Evolutionary conservation across 2,113 vertebrate species (phyloP).

Genomic region (Dicentrarchus labrax): DNA sequence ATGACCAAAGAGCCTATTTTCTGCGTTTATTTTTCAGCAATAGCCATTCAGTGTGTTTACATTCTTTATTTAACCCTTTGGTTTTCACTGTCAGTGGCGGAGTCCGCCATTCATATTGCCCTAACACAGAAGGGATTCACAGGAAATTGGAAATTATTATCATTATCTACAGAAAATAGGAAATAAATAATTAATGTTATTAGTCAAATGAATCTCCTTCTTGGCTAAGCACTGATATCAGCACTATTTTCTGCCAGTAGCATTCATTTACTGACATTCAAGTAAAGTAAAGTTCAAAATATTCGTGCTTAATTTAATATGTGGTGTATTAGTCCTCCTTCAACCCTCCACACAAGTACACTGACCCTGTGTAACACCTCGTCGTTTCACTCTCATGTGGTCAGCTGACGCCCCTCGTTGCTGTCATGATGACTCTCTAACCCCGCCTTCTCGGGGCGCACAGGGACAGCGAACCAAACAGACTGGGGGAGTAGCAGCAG

Average conservation of each 20-base stretch:
- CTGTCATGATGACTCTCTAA: conserved; percentile 28
- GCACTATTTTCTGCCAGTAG: not conserved
- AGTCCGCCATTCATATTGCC: not conserved
- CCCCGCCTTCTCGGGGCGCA: conserved; percentile 70
- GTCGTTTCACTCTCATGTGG: conserved; percentile 5
- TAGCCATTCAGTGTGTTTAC: not conserved
- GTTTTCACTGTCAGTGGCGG: not conserved
- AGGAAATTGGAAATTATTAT: not conserved
- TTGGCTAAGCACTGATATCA: not conserved
- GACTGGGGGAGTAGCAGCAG: not conserved
- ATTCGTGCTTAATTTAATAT: not conserved
- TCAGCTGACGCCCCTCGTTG: conserved; percentile 34
- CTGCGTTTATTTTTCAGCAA: not conserved
- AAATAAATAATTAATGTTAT: no score
- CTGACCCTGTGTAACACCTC: not conserved
- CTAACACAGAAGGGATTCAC: not conserved
- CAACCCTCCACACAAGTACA: not conserved
- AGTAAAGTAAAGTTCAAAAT: not conserved
- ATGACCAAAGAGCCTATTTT: not conserved
- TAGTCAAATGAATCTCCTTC: no score
- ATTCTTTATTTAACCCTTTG: not conserved
- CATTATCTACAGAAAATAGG: no score
- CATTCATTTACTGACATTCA: not conserved
- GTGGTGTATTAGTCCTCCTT: not conserved
- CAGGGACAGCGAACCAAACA: conserved; percentile 61